phyloP scores from a whole-genome alignment of 2,113 vertebrate genomes.

The Xenopus tropicalis region UCB_Xtro_10.0 CM004448.2:32642001-32642500 shows the following conservation, averaged over 20 bases:
- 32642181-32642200: not conserved
- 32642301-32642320: too few relatives aligned
- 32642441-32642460: too few relatives aligned
- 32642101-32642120: constrained; percentile 23
- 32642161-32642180: not conserved
- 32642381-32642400: too few relatives aligned
- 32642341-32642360: too few relatives aligned
- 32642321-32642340: too few relatives aligned
- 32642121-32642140: not conserved
- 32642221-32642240: not conserved
- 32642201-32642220: not conserved
- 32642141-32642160: not conserved
- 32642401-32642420: too few relatives aligned
- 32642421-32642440: too few relatives aligned
- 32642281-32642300: not conserved
- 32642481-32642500: too few relatives aligned
- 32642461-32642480: too few relatives aligned
- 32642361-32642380: too few relatives aligned
- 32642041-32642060: not conserved
- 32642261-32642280: not conserved
- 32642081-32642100: constrained; percentile 2
- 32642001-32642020: not conserved
- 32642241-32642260: not conserved
- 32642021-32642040: not conserved
- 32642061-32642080: not conserved